A percentile compares a stretch with the other conserved stretches of the same genome.
Evolutionary conservation across 2,113 vertebrate species (phyloP).

Genomic region (Damaliscus lunatus): DNA sequence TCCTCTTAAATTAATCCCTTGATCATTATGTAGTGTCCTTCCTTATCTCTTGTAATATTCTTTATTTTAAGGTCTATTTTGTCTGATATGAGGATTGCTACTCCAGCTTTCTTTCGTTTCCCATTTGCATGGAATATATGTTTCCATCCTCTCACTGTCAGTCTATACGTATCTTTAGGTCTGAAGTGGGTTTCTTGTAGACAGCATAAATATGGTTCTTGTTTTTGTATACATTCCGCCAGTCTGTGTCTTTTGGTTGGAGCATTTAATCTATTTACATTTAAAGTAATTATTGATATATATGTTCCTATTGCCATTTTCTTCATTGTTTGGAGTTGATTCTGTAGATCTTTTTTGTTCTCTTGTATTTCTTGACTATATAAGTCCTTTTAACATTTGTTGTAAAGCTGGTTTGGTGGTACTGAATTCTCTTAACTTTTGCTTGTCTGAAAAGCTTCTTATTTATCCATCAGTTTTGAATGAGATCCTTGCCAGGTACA

Average conservation of each 20-base stretch:
- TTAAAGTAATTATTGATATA: background rate
- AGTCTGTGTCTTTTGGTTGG: background rate
- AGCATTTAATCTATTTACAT: background rate
- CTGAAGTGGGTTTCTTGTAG: background rate
- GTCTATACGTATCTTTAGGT: no score
- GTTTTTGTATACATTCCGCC: background rate
- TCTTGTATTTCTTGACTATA: background rate
- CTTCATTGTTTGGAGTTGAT: background rate
- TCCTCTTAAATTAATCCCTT: no score
- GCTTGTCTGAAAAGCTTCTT: background rate
- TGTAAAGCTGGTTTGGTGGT: background rate
- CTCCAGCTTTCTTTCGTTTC: no score
- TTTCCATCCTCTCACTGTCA: no score
- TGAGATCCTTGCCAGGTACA: background rate
- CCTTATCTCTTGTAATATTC: no score
- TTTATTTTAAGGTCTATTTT: no score
- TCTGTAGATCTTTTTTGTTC: background rate
- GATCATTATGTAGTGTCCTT: no score
- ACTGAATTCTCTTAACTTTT: background rate
- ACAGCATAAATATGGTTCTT: background rate
- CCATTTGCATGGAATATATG: no score
- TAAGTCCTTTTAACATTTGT: background rate
- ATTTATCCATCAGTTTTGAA: background rate
- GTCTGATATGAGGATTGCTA: no score
- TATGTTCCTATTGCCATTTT: background rate